These are phyloP conservation scores for Tokudaia tokunoshimensis DNA, from an alignment of 2,797 vertebrate genomes.

Conservation along the genomic window DNA sequence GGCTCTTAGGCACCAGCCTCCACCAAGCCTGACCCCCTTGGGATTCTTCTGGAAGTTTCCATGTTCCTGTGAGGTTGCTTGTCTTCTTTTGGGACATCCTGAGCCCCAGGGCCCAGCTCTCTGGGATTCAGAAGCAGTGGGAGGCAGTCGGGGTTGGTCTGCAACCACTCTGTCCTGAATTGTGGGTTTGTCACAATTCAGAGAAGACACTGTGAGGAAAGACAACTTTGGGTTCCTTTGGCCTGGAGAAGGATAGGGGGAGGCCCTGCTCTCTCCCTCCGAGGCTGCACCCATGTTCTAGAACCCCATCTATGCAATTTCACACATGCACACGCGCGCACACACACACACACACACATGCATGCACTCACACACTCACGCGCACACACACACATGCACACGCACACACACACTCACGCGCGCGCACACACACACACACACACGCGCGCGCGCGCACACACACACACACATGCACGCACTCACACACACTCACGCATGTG, in stretches of 20 bases:
- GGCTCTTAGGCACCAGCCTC: background rate
- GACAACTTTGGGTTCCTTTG: too few relatives aligned
- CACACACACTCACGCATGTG: too few relatives aligned
- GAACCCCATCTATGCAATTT: too few relatives aligned
- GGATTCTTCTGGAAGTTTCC: background rate
- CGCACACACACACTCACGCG: too few relatives aligned
- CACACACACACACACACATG: too few relatives aligned
- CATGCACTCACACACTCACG: too few relatives aligned
- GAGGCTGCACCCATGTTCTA: background rate
- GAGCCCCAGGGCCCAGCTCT: too few relatives aligned
- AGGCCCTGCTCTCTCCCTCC: background rate
- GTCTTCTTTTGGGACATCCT: accelerated
- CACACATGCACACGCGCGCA: too few relatives aligned
- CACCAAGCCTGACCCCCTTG: background rate
- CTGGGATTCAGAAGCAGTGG: background rate
- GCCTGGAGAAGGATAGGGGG: background rate
- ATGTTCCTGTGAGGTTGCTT: background rate
- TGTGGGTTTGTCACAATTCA: background rate
- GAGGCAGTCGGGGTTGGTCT: accelerated
- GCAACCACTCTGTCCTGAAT: background rate
- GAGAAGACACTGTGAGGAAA: background rate
- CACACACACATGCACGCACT: too few relatives aligned
- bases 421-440: too few relatives aligned
- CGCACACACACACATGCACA: too few relatives aligned
- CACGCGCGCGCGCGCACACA: too few relatives aligned